Evolutionary conservation across 1,140 invertebrate genomes (phyloP), one percentile per base, ranked within the genome.

Genomic region (Holcopasites calliopsidis): DNA sequence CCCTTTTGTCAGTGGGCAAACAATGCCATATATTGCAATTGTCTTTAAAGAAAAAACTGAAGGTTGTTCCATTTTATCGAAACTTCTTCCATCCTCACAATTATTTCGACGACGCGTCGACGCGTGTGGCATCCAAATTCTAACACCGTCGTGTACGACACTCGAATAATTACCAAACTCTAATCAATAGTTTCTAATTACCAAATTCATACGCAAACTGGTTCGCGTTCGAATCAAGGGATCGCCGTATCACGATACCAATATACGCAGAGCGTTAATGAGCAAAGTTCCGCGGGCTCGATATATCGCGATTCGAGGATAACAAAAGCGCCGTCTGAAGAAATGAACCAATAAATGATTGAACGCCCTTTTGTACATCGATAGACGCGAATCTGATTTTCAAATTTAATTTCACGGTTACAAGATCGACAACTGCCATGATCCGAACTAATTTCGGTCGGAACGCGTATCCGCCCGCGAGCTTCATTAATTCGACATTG

Each of bases 111-210:
- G 16, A 61, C n/a, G n/a, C n/a, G n/a, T 61, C 26, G 21, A 6
- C 23, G 28, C 23, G 23, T 0, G 18, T 16, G 1, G 7, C 23
- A 52, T 65, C 21, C 23, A 23, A 65, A 50, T 50, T 65, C 44
- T 26, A 26, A 1, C 13, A 35, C 8, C 13, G 23, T n/a, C 0
- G 5, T 0, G 16, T 10, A 52, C 23, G 47, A 50, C 28, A 33
- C 28, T 28, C 49, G 16, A 21, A 38, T 54, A 73, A 73, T 73
- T 55, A 11, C 26, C 47, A 54, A 8, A 35, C 44, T 65, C 38
- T 42, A 55, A 65, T 65, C 71, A 65, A 65, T 64, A 44, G 38
- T 73, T 73, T 26, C 69, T 72, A 40, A 72, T 72, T 28, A 54
- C 28, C 13, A 50, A 21, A 55, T 44, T 44, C 28, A 64, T 52